Base-by-base conservation (phyloP, 2,113 vertebrate genomes). In the Cyrtonyx montezumae region DNA sequence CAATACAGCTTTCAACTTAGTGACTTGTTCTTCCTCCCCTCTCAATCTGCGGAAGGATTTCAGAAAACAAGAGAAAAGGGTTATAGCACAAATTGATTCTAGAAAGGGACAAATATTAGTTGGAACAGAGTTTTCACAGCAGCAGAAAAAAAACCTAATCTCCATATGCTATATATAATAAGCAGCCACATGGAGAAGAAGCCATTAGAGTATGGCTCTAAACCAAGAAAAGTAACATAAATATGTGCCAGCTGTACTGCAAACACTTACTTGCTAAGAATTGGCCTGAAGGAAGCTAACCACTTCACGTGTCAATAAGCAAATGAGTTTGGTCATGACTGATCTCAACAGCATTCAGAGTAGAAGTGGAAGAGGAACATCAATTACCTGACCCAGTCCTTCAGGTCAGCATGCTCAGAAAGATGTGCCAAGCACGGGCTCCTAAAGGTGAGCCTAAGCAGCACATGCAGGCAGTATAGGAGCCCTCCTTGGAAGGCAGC, bases 21-120 rank as follows among this genome's bases (percentile, higher is more conserved):
- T 98, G 84, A 98, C 94, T 93, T 98, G 97, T 79, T 98, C 97
- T 88, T 99, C 98, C 85, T 99, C 98, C 63, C 46, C 95, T 63
- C 97, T 96, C 74, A 99, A 96, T 74, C 99, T 99, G 94, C 11
- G 68, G 30, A 59, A 23, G 58, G 4, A 9, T 43, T 91, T 87
- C 26, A 79, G 43, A 88, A 80, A 83, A 3, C 3, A 59, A 76
- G 25, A 34, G 80, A 89, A 68, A 45, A n/a, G 6, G 6, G 13
- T 18, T 90, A 9, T 92, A 80, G 43, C 7, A 69, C 69, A 28
- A 74, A 51, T 53, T 77, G 19, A 49, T 26, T 20, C 23, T 59
- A 19, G 40, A 53, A 88, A 49, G 26, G 30, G 26, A 22, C 36
- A 79, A 49, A 30, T 25, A 9, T 4, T 34, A 87, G 18, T 8